Base-by-base conservation (phyloP, 2,113 vertebrate genomes). In the Scatophagus argus region DNA sequence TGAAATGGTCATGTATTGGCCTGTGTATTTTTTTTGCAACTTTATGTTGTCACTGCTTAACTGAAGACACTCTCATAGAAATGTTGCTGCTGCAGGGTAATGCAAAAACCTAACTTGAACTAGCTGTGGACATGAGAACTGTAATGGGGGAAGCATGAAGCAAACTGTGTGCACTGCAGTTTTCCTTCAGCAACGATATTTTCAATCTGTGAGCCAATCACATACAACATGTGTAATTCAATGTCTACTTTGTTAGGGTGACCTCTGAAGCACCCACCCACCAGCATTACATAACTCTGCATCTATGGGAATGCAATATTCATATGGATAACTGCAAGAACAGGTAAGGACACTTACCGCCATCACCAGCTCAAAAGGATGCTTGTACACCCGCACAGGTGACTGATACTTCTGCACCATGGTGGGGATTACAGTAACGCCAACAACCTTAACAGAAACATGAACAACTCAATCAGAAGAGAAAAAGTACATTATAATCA, bases 351-450 rank as follows among this genome's bases (percentile, higher is more conserved):
- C 51, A 98, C 98, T 98, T 94, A 99, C 98, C 84, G 96, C 96
- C 97, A 99, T 98, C 88, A 99, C 98, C 87, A 99, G 92, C 81
- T 99, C 98, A 87, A 99, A 99, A 80, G 97, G 96, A 87, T 97
- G 94, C 78, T 99, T 99, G 88, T 99, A 99, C 87, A 99, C 97
- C 94, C 97, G 89, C 38, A 99, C 97, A 0, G 98, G 98, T 4
- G 97, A 99, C 79, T 99, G 98, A 90, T 99, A 99, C 89, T 99
- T 98, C 88, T 99, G 98, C 93, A 99, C 98, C 98, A 99, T 99
- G 73, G 85, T 86, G 95, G 93, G 46, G 79, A 74, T 68, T 21
- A 32, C 36, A 47, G 68, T 68, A 39, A 87, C 79, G 61, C 77
- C 85, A 38, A 84, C 88, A 63, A 89, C 91, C 92, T 93, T 86